A percentile compares a stretch with the other conserved stretches of the same genome.
Conservation (phyloP, 2,113 vertebrate species). For the Aegithalos caudatus region DNA sequence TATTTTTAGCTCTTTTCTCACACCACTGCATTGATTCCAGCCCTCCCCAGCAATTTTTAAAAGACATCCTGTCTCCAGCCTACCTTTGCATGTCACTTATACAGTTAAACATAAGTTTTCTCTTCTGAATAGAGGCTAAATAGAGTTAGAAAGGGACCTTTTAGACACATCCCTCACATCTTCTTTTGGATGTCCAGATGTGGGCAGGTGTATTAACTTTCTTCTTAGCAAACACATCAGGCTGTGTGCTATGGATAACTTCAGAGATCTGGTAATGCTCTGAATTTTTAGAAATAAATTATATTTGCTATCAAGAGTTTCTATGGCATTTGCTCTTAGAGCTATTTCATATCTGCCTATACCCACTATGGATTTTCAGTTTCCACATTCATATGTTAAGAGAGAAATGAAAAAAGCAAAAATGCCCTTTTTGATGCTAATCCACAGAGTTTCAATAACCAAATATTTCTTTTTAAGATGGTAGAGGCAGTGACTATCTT, state of each 20-base stretch:
- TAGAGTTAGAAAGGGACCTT: background rate
- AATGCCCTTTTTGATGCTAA: background rate
- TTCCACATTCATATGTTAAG: background rate
- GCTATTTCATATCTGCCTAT: background rate
- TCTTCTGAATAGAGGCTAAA: background rate
- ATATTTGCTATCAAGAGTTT: background rate
- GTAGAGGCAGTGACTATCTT: background rate
- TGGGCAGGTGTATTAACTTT: background rate
- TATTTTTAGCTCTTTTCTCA: slow-evolving; percentile 5
- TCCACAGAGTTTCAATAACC: background rate
- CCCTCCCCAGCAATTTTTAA: background rate
- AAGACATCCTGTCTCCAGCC: background rate
- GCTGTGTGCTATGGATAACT: background rate
- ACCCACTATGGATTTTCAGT: background rate
- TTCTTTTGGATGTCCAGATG: background rate
- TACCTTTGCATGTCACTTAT: background rate
- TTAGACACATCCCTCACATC: background rate
- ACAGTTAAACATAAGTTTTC: background rate
- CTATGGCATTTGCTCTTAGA: background rate
- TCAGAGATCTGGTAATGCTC: background rate
- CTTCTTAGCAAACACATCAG: background rate
- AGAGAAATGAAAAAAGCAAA: background rate
- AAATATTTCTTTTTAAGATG: background rate
- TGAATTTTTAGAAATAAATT: background rate
- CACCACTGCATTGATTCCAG: background rate